phyloP scores from a whole-genome alignment of 2,888 invertebrate genomes.

The Tetranychus piercei region DNA sequence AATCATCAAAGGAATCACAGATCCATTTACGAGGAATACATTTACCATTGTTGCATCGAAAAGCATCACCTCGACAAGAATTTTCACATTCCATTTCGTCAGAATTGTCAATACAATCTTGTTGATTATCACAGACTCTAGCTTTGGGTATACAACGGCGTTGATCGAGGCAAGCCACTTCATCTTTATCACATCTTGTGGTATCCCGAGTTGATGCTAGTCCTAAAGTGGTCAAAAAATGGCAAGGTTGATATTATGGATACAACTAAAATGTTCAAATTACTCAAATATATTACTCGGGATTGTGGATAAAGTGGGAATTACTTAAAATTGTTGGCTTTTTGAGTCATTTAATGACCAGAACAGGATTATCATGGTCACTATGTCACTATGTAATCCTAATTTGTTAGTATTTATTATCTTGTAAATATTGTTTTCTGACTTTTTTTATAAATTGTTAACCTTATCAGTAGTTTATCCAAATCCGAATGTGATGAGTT shows the following conservation, averaged over 20 bases:
- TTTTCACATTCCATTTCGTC: conserved; percentile 10
- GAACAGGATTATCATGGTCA: no score
- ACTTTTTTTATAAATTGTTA: no score
- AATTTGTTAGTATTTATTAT: no score
- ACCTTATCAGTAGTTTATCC: no score
- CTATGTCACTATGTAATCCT: no score
- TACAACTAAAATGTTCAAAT: not conserved
- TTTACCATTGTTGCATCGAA: conserved; percentile 7
- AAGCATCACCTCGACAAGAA: conserved; percentile 8
- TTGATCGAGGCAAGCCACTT: conserved; percentile 2
- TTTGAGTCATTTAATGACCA: no score
- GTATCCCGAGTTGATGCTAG: not conserved
- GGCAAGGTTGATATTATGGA: no score
- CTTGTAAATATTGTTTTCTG: no score
- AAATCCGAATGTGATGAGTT: no score
- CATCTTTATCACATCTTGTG: conserved; percentile 4
- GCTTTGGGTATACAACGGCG: not conserved
- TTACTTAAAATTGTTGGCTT: not conserved
- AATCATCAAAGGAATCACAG: conserved; percentile 34
- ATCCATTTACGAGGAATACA: conserved; percentile 28
- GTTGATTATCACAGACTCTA: conserved; percentile 6
- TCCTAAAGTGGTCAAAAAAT: not conserved
- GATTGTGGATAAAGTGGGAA: not conserved
- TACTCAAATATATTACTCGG: not conserved
- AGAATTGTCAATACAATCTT: conserved; percentile 11